Percentiles rank a stretch among this genome's conserved stretches.
These are phyloP conservation scores for Conops quadrifasciatus DNA, from an alignment of 2,888 invertebrate species.

Conservation along the genomic window DNA sequence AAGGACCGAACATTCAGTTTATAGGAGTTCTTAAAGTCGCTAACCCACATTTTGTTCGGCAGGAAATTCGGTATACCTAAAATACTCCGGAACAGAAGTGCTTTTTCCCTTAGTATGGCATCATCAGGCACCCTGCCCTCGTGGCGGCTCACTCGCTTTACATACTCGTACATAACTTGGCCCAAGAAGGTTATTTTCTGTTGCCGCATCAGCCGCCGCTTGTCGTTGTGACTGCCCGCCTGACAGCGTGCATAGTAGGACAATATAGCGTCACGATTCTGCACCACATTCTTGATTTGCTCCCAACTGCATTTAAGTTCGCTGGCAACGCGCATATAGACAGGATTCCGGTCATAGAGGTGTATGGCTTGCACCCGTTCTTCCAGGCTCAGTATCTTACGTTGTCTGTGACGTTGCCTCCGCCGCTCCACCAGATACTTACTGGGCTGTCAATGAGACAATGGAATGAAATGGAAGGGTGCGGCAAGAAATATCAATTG, in stretches of 20 bases:
- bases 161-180: conserved; percentile 48
- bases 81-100: conserved; percentile 45
- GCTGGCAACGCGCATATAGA: conserved; percentile 48
- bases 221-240: conserved; percentile 42
- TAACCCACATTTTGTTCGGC: conserved; percentile 48
- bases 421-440: conserved; percentile 45
- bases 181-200: conserved; percentile 50
- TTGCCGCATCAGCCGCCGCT: conserved; percentile 45
- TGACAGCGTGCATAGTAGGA: conserved; percentile 49
- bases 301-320: conserved; percentile 50
- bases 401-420: conserved; percentile 44
- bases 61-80: conserved; percentile 47
- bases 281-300: conserved; percentile 49
- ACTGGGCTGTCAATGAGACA: conserved; percentile 40
- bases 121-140: conserved; percentile 39
- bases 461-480: neutral
- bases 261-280: conserved; percentile 47
- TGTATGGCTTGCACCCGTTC: conserved; percentile 49
- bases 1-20: conserved; percentile 44
- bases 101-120: conserved; percentile 43
- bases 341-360: conserved; percentile 45
- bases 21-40: conserved; percentile 47
- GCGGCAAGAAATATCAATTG: too few relatives aligned
- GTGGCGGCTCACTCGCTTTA: conserved; percentile 46
- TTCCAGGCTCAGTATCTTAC: conserved; percentile 48